Base-by-base conservation (phyloP, 1,140 invertebrate genomes). In the Scaptomyza montana region DNA sequence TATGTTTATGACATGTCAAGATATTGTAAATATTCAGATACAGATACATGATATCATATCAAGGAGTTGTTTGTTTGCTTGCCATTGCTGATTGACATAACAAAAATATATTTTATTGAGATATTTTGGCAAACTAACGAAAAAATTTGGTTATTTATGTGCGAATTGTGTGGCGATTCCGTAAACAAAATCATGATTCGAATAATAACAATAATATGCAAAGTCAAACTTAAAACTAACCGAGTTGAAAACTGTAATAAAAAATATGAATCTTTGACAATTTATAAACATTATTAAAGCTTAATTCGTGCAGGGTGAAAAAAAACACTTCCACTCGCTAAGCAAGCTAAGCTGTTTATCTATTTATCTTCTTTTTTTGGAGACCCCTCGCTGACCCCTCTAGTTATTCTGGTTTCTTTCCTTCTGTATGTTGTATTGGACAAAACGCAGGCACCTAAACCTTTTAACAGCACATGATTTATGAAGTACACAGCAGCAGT, bases 391-490 rank as follows among this genome's bases (percentile, higher is more conserved):
- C 25, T 59, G 56, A 59, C 56, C 67, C 54, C 21, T 69, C 60
- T 5, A 57, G 36, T 59, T 16, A 16, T 16, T 16, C 16, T 16
- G 0, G 16, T 16, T 16, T 16, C 16, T 16, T 16, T 16, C 16
- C 16, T 65, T 45, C 68, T 71, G 61, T 30, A 54, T 80, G 85
- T 77, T 80, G 61, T 74, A 60, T 80, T 62, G 57, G 74, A 30
- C 47, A 63, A 74, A 57, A 39, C 46, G 33, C 50, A 45, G 39
- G 19, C 53, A 39, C 78, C 76, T 46, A 72, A 86, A 87, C 82
- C 75, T 89, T 87, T 89, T 78, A 87, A 67, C 78, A 64, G 75
- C 63, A 79, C 82, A 87, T 86, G 82, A 86, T 86, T 86, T 86
- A 86, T 86, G 82, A 89, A 86, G 82, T 89, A 71, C 53, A 49